A percentile compares a stretch with the other conserved stretches of the same genome.
Evolutionary conservation across 2,888 invertebrate genomes (phyloP).

Genomic region (Eutolmus rufibarbis): DNA sequence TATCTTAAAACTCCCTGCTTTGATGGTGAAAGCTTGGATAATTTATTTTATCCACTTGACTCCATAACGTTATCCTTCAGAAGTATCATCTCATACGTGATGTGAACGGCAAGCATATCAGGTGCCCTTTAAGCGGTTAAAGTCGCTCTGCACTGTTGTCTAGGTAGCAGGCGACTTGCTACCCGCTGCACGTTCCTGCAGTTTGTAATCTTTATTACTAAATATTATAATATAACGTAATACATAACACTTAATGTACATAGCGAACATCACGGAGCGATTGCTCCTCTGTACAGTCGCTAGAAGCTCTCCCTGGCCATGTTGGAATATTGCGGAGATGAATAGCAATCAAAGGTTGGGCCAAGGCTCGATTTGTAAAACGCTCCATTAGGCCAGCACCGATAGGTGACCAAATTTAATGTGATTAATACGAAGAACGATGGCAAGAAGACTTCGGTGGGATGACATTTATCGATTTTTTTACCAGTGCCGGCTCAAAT

Average conservation of each 20-base stretch:
- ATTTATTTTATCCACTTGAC: constrained; percentile 41
- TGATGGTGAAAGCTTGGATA: constrained; percentile 33
- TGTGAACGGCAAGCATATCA: constrained; percentile 28
- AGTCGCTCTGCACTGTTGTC: background rate
- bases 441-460: background rate
- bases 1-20: constrained; percentile 26
- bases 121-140: constrained; percentile 35
- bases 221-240: constrained; percentile 35
- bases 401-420: background rate
- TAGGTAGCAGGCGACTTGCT: background rate
- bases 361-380: background rate
- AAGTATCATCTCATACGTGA: constrained; percentile 37
- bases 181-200: constrained; percentile 30
- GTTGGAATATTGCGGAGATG: background rate
- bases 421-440: background rate
- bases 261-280: background rate
- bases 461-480: background rate
- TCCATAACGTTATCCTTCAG: constrained; percentile 33
- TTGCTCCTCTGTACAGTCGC: background rate
- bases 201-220: constrained; percentile 42
- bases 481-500: background rate
- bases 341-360: background rate
- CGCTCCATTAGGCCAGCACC: background rate
- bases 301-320: background rate
- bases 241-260: constrained; percentile 34